phyloP scores from a whole-genome alignment of 64 coral and sea anemone genomes.

The Montipora sp. region DNA sequence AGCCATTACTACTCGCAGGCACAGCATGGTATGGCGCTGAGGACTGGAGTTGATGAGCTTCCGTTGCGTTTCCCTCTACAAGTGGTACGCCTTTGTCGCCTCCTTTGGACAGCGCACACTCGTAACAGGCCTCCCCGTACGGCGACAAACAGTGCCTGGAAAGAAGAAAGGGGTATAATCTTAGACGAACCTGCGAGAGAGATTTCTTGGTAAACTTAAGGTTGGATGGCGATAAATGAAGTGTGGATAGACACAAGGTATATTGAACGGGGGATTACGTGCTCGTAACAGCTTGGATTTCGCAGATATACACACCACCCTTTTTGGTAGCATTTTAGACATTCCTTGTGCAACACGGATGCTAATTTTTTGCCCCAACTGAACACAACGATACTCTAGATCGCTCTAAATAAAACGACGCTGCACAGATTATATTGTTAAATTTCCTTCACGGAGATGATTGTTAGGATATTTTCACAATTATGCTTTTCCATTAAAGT shows the following conservation, averaged over 20 bases:
- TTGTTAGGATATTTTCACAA: not conserved
- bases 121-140: conserved; percentile 89
- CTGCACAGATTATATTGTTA: too few species aligned
- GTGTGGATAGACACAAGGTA: not conserved
- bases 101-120: conserved; percentile 84
- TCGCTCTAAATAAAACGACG: too few species aligned
- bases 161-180: not conserved
- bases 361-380: too few species aligned
- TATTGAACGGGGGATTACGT: not conserved
- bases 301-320: not conserved
- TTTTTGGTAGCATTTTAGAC: not conserved
- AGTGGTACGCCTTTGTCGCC: conserved; percentile 80
- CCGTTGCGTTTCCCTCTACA: conserved; percentile 61
- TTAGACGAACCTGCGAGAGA: too few species aligned
- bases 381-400: too few species aligned
- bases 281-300: not conserved
- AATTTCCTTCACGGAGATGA: not conserved
- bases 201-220: not conserved
- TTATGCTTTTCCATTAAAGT: not conserved
- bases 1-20: conserved; percentile 10
- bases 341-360: too few species aligned
- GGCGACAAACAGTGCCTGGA: conserved; percentile 86
- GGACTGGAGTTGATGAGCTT: not conserved
- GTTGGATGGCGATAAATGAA: not conserved
- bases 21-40: conserved; percentile 13